Evolutionary conservation across 2,113 vertebrate genomes (phyloP), one percentile per base, ranked within the genome.

Genomic region (Aythya baeri): DNA sequence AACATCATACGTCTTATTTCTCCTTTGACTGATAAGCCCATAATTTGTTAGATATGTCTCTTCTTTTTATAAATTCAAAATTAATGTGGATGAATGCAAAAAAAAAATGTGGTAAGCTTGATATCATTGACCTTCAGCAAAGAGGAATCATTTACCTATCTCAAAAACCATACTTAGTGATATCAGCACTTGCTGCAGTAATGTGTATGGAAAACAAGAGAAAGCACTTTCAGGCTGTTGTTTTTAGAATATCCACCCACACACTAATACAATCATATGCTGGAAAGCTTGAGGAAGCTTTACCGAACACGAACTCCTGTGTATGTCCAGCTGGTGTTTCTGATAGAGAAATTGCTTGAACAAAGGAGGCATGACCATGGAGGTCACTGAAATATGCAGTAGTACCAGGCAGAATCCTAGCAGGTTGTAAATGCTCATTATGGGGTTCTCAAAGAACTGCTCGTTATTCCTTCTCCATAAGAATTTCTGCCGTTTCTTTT

Each of bases 401-500:
- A 62, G 25, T 52, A 59, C 31, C 22, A 55, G 25, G 27, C 41
- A 67, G 59, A 90, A 74, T 81, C 41, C 16, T 57, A 59, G 8
- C 34, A 89, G 23, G 5, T 7, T 38, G 67, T 32, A 70, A 15
- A 6, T 74, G 22, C 4, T 63, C 1, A 0, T 41, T 74, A 13
- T 0, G 0, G 59, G 1, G 0, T 80, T 95, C 34, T 77, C 7
- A 2, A 44, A 34, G 49, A 83, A 61, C 17, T 52, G 21, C 9
- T 36, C 4, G 0, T 76, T 89, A n/a, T 38, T 63, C 34, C n/a
- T 88, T 44, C 54, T 59, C 29, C 26, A 5, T 7, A 57, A 82
- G 84, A 80, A 75, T 52, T 95, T 61, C 76, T 67, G 68, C 50
- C 11, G 1, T 82, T 86, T 66, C 34, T 67, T 61, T 67, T 63